Conservation (phyloP, 1,140 invertebrate genomes). For the Aporrectodea caliginosa region DNA sequence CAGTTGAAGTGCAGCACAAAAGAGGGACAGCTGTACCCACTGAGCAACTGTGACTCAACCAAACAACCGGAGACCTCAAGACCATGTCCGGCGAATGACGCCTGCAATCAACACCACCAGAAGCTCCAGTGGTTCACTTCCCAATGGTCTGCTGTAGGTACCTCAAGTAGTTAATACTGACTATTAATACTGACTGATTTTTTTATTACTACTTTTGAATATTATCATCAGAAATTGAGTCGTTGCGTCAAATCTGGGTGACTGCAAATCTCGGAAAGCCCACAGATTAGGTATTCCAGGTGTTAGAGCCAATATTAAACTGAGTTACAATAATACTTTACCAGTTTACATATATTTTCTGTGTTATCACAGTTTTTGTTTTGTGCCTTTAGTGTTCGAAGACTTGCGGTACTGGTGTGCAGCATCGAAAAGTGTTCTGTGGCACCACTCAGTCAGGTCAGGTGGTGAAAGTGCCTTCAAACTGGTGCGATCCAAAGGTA, state of each 20-base stretch:
- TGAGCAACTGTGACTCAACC: constrained; percentile 64
- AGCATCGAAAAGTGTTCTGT: background rate
- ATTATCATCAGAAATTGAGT: too few relatives aligned
- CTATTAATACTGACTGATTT: too few relatives aligned
- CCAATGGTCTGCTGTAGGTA: constrained; percentile 58
- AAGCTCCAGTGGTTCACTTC: constrained; percentile 79
- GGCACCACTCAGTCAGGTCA: constrained; percentile 59
- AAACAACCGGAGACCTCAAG: constrained; percentile 60
- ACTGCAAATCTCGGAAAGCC: too few relatives aligned
- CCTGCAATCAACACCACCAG: constrained; percentile 47
- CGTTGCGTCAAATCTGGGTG: too few relatives aligned
- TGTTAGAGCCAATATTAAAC: too few relatives aligned
- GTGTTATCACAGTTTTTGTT: too few relatives aligned
- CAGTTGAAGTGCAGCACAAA: constrained; percentile 69
- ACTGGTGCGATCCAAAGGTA: constrained; percentile 30
- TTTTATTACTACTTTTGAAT: too few relatives aligned
- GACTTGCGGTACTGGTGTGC: constrained; percentile 15
- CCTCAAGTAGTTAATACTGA: constrained; percentile 5
- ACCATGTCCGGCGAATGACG: constrained; percentile 57
- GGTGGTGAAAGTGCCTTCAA: constrained; percentile 1
- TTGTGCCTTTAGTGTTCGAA: constrained; percentile 57
- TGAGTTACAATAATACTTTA: too few relatives aligned
- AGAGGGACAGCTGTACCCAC: constrained; percentile 67
- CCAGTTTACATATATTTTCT: too few relatives aligned
- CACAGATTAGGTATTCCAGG: too few relatives aligned